Conservation (phyloP, 2,113 vertebrate species). For the Agapornis roseicollis region DNA sequence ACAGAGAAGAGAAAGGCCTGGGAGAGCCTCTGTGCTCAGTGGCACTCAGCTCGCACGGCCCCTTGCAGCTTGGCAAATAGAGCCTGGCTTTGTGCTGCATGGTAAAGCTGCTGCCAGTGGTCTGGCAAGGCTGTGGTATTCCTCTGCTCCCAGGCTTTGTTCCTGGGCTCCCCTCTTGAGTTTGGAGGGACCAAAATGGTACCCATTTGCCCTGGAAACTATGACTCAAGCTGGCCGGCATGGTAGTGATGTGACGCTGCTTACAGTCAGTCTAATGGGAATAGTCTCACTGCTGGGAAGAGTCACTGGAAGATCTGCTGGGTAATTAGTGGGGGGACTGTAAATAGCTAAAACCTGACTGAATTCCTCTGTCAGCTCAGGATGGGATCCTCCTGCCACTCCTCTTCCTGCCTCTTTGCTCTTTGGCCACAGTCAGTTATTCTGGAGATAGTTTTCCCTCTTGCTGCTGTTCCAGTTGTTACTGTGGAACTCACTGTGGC, state of each 20-base stretch:
- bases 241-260: neutral
- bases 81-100: neutral
- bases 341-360: slow-evolving; percentile 49
- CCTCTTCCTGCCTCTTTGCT: neutral
- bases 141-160: neutral
- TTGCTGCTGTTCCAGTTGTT: neutral
- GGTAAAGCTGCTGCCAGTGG: slow-evolving; percentile 9
- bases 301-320: slow-evolving; percentile 3
- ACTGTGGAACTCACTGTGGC: neutral
- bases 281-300: slow-evolving; percentile 16
- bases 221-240: neutral
- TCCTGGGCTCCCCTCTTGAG: neutral
- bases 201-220: neutral
- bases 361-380: slow-evolving; percentile 18
- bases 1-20: neutral
- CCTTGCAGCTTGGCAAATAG: neutral
- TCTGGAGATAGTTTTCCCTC: neutral
- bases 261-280: neutral
- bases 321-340: slow-evolving; percentile 4
- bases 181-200: slow-evolving; percentile 22
- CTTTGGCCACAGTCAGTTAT: neutral
- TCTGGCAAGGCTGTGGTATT: neutral
- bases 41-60: neutral
- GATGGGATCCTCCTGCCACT: slow-evolving; percentile 34
- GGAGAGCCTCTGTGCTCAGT: neutral